phyloP scores from a whole-genome alignment of 2,888 invertebrate genomes.

The Chydorus sphaericus region DNA sequence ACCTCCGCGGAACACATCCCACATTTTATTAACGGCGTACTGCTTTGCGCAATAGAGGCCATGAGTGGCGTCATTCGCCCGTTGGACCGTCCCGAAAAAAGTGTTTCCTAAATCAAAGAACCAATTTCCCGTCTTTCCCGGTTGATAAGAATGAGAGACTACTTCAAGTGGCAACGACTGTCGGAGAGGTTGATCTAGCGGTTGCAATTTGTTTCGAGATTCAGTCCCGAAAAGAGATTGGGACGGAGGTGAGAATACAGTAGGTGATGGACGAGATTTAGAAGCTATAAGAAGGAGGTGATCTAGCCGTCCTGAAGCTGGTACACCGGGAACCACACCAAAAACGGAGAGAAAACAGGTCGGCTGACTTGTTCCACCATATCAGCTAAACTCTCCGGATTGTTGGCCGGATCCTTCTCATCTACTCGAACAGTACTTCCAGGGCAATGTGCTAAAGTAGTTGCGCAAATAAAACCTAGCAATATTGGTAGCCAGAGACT shows the following conservation, averaged over 20 bases:
- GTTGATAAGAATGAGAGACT: no score
- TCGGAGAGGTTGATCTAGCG: no score
- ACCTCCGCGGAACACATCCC: conserved; percentile 17
- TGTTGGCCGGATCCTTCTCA: background rate
- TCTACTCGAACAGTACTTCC: background rate
- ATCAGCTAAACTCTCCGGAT: conserved; percentile 1
- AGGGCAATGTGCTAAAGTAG: background rate
- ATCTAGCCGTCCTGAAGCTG: background rate
- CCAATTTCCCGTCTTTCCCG: conserved; percentile 2
- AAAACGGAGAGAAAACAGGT: conserved; percentile 1
- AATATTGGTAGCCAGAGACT: background rate
- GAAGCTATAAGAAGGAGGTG: background rate
- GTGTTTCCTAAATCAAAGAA: conserved; percentile 6
- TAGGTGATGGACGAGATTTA: no score
- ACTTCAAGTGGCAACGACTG: no score
- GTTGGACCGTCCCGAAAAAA: conserved; percentile 17
- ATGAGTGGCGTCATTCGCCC: conserved; percentile 21
- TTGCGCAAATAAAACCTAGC: background rate
- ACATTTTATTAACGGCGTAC: conserved; percentile 22
- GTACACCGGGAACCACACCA: conserved; percentile 5
- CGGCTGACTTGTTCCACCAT: conserved; percentile 6
- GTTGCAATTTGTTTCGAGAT: no score
- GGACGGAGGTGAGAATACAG: no score
- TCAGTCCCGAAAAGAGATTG: no score
- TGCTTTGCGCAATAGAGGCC: conserved; percentile 23